Percentiles rank a stretch among this genome's conserved stretches.
phyloP scores from a whole-genome alignment of 1,140 invertebrate species.

The Leptopilina boulardi region DNA sequence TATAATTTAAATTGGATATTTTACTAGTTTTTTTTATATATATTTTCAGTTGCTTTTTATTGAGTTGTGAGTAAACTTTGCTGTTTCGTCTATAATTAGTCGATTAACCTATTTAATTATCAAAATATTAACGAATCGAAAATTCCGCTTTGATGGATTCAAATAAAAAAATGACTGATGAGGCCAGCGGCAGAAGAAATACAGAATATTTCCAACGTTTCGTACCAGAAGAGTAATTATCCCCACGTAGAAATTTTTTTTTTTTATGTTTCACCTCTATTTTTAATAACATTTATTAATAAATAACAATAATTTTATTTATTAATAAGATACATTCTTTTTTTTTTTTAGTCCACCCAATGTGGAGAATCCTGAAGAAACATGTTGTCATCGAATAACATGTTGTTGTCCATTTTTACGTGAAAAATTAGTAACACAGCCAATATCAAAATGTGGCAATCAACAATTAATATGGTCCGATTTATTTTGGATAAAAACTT shows the following conservation, averaged over 20 bases:
- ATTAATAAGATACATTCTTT: too few species aligned
- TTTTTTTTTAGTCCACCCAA: background rate
- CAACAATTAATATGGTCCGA: slow-evolving; percentile 56
- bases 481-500: slow-evolving; percentile 57
- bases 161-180: background rate
- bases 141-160: slow-evolving; percentile 11
- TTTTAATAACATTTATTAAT: too few species aligned
- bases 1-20: too few species aligned
- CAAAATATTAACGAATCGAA: slow-evolving; percentile 11
- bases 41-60: too few species aligned
- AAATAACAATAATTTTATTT: too few species aligned
- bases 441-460: slow-evolving; percentile 47
- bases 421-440: slow-evolving; percentile 55
- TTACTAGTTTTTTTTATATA: too few species aligned
- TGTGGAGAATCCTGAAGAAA: slow-evolving; percentile 49
- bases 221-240: slow-evolving; percentile 33
- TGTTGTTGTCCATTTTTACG: slow-evolving; percentile 59
- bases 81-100: too few species aligned
- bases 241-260: too few species aligned
- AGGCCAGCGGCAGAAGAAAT: background rate
- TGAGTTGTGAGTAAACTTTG: too few species aligned
- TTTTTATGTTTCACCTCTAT: too few species aligned
- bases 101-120: background rate
- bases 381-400: slow-evolving; percentile 62
- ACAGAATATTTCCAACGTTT: background rate